These are phyloP conservation scores for Asarcornis scutulata DNA, from an alignment of 2,113 vertebrate genomes.

Conservation along the genomic window DNA sequence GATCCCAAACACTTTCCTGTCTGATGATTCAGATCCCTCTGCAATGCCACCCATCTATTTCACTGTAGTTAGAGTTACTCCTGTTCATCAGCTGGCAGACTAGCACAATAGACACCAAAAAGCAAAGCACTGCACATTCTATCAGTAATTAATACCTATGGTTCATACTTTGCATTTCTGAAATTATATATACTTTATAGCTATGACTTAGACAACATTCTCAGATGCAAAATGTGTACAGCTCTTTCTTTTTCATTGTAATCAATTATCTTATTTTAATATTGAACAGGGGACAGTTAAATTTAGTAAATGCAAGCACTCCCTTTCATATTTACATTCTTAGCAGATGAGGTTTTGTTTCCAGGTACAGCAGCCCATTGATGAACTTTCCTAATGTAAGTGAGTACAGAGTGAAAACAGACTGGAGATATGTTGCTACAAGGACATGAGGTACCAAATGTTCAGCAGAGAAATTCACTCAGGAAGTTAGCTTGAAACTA, in stretches of 20 bases:
- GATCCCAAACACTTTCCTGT: background rate
- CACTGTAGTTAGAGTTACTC: background rate
- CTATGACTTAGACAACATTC: background rate
- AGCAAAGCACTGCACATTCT: background rate
- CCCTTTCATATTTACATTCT: background rate
- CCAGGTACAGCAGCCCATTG: background rate
- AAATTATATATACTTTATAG: background rate
- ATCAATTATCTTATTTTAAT: background rate
- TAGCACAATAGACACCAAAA: background rate
- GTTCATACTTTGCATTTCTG: background rate
- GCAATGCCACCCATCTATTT: background rate
- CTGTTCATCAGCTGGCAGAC: background rate
- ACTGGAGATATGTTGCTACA: background rate
- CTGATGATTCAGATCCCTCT: background rate
- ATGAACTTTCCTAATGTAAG: background rate
- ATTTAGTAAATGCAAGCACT: background rate
- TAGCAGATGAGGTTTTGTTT: fast-evolving
- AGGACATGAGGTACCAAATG: background rate
- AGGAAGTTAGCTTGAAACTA: background rate
- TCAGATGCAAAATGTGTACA: background rate
- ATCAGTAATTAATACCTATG: background rate
- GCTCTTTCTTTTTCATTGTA: background rate
- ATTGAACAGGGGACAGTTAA: background rate
- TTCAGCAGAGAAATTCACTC: background rate
- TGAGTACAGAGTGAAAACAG: background rate